These are phyloP conservation scores for Forficula auricularia DNA, from an alignment of 1,140 invertebrate species.

Conservation along the genomic window DNA sequence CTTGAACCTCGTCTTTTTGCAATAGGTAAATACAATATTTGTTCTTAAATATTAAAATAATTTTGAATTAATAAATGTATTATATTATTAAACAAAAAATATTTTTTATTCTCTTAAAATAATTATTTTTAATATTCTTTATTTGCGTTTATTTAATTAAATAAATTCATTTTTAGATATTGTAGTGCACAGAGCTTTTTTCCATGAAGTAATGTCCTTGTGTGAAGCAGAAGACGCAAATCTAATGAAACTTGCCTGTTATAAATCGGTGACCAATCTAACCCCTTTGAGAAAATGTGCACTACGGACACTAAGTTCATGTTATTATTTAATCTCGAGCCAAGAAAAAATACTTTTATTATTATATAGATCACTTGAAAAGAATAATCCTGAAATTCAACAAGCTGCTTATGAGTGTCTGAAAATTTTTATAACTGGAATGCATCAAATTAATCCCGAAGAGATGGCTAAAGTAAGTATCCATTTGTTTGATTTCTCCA, in stretches of 20 bases:
- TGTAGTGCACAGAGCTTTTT: slow-evolving; percentile 77
- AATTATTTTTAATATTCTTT: no score
- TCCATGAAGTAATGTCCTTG: slow-evolving; percentile 65
- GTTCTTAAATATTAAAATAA: no score
- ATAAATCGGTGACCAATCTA: slow-evolving; percentile 74
- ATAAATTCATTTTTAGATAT: slow-evolving; percentile 24
- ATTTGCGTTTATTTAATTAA: slow-evolving; percentile 6
- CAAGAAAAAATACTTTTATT: slow-evolving; percentile 78
- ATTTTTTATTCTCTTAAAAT: no score
- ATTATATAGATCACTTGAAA: slow-evolving; percentile 75
- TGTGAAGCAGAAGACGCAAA: slow-evolving; percentile 75
- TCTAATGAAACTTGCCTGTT: slow-evolving; percentile 77
- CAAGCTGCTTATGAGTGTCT: slow-evolving; percentile 85
- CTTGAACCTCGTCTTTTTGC: slow-evolving; percentile 78
- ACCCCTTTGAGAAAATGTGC: slow-evolving; percentile 74
- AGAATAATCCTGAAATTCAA: slow-evolving; percentile 71
- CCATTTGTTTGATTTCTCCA: slow-evolving; percentile 2
- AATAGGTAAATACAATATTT: slow-evolving; percentile 36
- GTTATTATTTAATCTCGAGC: slow-evolving; percentile 65
- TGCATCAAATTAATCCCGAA: slow-evolving; percentile 41
- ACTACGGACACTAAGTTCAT: slow-evolving; percentile 65
- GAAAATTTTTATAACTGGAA: slow-evolving; percentile 71
- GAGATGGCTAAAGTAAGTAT: slow-evolving; percentile 43
- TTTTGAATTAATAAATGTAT: no score
- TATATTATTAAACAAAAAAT: no score